These are phyloP conservation scores for Lycocorax pyrrhopterus DNA, from an alignment of 2,113 vertebrate genomes.

Conservation along the genomic window DNA sequence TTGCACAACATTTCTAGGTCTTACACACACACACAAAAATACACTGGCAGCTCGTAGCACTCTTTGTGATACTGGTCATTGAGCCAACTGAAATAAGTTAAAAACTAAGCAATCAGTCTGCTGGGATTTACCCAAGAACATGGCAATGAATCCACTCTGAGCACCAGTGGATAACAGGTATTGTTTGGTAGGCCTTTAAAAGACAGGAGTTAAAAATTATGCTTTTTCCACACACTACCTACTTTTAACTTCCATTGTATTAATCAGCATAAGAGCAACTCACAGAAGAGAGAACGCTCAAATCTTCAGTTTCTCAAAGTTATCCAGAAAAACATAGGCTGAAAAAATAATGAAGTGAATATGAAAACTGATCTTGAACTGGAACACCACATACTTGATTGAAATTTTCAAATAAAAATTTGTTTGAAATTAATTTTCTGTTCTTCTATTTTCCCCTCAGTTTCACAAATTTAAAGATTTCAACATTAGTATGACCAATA, in stretches of 20 bases:
- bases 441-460: not conserved
- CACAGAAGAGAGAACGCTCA: not conserved
- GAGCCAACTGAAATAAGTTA: not conserved
- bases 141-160: not conserved
- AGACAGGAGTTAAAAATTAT: not conserved
- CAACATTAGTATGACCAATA: not conserved
- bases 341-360: not conserved
- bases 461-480: not conserved
- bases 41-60: fast-evolving
- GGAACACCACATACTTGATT: not conserved
- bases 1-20: not conserved
- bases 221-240: not conserved
- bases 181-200: not conserved
- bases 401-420: not conserved
- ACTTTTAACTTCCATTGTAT: not conserved
- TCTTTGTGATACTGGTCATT: not conserved
- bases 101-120: not conserved
- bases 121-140: not conserved
- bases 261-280: not conserved
- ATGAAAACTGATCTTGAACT: not conserved
- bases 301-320: not conserved
- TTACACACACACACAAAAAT: not conserved
- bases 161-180: not conserved
- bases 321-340: not conserved
- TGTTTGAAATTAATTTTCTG: not conserved